Base-by-base conservation (phyloP, 2,113 vertebrate genomes). In the Entomyzon cyanotis region DNA sequence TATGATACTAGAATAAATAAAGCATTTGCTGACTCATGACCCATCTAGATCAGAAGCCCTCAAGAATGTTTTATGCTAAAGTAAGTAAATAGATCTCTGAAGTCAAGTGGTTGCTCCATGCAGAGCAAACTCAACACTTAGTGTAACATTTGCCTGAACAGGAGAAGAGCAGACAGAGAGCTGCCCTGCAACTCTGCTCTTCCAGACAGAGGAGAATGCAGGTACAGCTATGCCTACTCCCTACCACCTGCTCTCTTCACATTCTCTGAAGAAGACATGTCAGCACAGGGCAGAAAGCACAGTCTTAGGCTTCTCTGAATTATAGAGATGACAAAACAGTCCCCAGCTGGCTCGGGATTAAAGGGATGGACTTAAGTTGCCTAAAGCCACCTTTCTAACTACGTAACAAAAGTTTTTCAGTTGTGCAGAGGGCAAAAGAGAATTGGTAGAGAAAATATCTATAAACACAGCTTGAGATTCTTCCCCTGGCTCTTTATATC, bases 51-150 rank as follows among this genome's bases (percentile, higher is more conserved):
- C 56, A 86, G 78, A 89, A 94, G 59, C 59, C 46, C 49, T 89
- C 52, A 64, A 83, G 30, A 81, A 60, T 65, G 35, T 70, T 94
- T 94, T 77, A 91, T 75, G 84, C 37, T 81, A 73, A 84, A 91
- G 90, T 83, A 96, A 96, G 95, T 89, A 93, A 91, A 77, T 76
- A 93, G 59, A 89, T 80, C 63, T 80, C 89, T 94, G 77, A 91
- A 93, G 63, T 85, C 70, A 73, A 71, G 44, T 39, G 84, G 83
- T 78, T 89, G 83, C 35, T 89, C 37, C 60, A 60, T 46, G 55
- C 55, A 75, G 41, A 56, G 33, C 60, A 92, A 74, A 67, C 80
- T 89, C 56, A 70, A 91, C 24, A 28, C 21, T 93, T 77, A 3
- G 7, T 46, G 30, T 47, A 94, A 74, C n/a, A 39, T 94, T 84